These are phyloP conservation scores for Drosophila borborema DNA, from an alignment of 2,888 invertebrate genomes.

Conservation along the genomic window DNA sequence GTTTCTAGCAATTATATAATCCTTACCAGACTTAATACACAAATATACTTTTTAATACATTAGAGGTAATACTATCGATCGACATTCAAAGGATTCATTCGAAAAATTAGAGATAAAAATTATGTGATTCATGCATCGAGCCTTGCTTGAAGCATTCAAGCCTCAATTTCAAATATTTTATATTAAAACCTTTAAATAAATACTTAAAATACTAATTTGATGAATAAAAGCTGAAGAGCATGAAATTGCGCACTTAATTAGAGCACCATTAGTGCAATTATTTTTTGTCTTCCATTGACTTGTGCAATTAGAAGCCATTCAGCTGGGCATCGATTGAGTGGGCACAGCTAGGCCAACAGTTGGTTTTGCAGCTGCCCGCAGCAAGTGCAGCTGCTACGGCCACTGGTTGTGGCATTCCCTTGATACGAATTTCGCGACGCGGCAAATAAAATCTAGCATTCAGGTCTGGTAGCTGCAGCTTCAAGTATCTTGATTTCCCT, in stretches of 20 bases:
- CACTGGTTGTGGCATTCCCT: slow-evolving; percentile 8
- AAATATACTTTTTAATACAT: too few relatives aligned
- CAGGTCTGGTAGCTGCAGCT: slow-evolving; percentile 53
- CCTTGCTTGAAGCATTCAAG: too few relatives aligned
- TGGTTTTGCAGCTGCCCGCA: slow-evolving; percentile 65
- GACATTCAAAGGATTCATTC: too few relatives aligned
- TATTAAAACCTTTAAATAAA: background rate
- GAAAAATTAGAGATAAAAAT: too few relatives aligned
- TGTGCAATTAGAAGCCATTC: slow-evolving; percentile 46
- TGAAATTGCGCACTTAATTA: slow-evolving; percentile 1
- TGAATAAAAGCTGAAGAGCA: background rate
- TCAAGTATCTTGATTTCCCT: slow-evolving; percentile 76
- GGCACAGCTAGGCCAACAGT: slow-evolving; percentile 67
- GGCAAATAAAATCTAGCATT: slow-evolving; percentile 76
- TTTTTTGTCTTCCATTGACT: slow-evolving; percentile 2
- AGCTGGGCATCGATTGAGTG: slow-evolving; percentile 39
- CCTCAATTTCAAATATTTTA: background rate
- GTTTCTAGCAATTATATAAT: too few relatives aligned
- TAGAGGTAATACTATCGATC: too few relatives aligned
- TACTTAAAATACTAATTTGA: background rate
- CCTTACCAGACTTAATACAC: too few relatives aligned
- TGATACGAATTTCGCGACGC: slow-evolving; percentile 52
- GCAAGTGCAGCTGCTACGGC: slow-evolving; percentile 28
- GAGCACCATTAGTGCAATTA: slow-evolving; percentile 1
- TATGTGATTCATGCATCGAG: too few relatives aligned